A percentile compares a stretch with the other conserved stretches of the same genome.
These are phyloP conservation scores for Copidosoma aretas DNA, from an alignment of 2,888 invertebrate species.

Conservation along the genomic window DNA sequence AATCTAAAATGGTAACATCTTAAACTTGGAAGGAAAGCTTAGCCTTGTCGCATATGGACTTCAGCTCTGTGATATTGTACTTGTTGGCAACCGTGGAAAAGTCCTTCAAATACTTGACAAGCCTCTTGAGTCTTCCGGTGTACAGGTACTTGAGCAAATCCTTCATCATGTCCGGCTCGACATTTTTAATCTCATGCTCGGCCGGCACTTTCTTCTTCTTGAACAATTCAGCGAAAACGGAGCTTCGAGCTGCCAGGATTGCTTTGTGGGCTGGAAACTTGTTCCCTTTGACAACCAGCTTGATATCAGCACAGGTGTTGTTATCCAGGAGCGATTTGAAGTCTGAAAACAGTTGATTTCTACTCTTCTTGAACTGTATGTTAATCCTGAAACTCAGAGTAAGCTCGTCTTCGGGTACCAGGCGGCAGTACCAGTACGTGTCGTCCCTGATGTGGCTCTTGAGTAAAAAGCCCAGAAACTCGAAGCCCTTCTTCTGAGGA, in stretches of 20 bases:
- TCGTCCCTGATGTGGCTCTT: constrained; percentile 9
- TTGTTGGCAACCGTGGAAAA: constrained; percentile 14
- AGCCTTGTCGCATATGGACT: constrained; percentile 13
- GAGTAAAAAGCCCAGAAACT: constrained; percentile 14
- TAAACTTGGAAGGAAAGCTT: not conserved
- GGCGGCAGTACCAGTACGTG: constrained; percentile 1
- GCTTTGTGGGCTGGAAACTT: constrained; percentile 16
- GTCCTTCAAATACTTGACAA: constrained; percentile 5
- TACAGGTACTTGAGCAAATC: constrained; percentile 9
- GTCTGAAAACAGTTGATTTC: not conserved
- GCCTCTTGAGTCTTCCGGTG: constrained; percentile 17
- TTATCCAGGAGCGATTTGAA: not conserved
- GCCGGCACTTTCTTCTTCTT: not conserved
- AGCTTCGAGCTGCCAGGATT: constrained; percentile 15
- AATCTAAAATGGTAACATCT: too few species aligned
- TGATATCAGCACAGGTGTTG: constrained; percentile 11
- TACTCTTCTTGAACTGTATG: constrained; percentile 8
- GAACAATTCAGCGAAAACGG: constrained; percentile 21
- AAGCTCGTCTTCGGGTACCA: constrained; percentile 10
- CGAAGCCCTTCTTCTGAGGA: constrained; percentile 2
- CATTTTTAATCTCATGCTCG: not conserved
- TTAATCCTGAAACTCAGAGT: constrained; percentile 7
- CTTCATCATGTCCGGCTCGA: constrained; percentile 20
- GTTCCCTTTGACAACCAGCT: constrained; percentile 9
- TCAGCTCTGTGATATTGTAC: constrained; percentile 15